phyloP scores from a whole-genome alignment of 2,797 vertebrate genomes.

The Pipistrellus nathusii region DNA sequence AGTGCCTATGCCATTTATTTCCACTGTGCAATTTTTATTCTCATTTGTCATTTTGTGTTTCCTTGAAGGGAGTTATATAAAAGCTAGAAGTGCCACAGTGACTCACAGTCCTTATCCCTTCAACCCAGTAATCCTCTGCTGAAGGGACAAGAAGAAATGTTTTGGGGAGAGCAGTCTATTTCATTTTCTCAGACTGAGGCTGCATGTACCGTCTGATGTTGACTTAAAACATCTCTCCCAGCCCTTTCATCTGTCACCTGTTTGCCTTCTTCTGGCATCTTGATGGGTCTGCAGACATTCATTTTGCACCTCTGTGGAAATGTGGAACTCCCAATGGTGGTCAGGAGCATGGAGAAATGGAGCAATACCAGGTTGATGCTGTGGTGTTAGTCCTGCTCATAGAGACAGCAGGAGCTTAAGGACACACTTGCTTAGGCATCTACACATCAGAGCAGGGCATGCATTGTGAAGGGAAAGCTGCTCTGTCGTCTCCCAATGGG shows the following conservation, averaged over 20 bases:
- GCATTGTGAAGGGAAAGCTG: background rate
- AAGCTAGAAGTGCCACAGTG: background rate
- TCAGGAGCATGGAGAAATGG: background rate
- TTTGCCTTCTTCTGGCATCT: background rate
- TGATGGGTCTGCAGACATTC: background rate
- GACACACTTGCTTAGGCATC: background rate
- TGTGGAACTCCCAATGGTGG: accelerated
- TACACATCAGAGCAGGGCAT: background rate
- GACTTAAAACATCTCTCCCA: background rate
- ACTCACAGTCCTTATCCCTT: background rate
- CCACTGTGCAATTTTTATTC: conserved; percentile 12
- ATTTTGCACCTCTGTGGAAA: background rate
- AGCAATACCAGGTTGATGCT: background rate
- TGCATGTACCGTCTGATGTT: background rate
- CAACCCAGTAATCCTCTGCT: background rate
- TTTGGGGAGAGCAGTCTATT: background rate
- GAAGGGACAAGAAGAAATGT: background rate
- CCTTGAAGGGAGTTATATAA: background rate
- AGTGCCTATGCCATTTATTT: conserved; percentile 12
- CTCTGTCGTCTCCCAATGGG: background rate
- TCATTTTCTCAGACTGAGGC: background rate
- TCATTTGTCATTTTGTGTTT: conserved; percentile 17
- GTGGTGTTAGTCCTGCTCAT: background rate
- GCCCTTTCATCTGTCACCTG: background rate
- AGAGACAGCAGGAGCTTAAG: background rate